A percentile compares a stretch with the other conserved stretches of the same genome.
These are phyloP conservation scores for Ceratina australensis DNA, from an alignment of 1,140 invertebrate genomes.

Conservation along the genomic window DNA sequence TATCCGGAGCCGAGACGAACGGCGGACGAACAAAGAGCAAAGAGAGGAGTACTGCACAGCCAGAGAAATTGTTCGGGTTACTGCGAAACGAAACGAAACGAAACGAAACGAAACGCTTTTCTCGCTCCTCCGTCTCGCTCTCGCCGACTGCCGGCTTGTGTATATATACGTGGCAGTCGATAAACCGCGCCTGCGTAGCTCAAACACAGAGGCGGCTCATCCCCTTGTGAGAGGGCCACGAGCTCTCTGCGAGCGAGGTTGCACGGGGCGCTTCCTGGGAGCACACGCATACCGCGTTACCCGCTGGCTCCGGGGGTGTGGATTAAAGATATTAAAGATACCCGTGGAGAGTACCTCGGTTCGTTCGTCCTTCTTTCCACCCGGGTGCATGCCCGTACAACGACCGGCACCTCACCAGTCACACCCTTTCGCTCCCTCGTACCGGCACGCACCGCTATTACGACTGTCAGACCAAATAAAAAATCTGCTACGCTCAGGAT, in stretches of 20 bases:
- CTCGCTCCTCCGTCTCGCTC: slow-evolving; percentile 15
- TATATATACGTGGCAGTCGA: slow-evolving; percentile 64
- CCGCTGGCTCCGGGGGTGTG: slow-evolving; percentile 62
- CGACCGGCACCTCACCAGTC: neutral
- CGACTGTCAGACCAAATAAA: no score
- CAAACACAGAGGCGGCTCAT: slow-evolving; percentile 49
- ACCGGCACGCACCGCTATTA: neutral
- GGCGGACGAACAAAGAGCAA: slow-evolving; percentile 55
- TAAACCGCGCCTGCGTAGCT: slow-evolving; percentile 67
- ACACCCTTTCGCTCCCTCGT: slow-evolving; percentile 12
- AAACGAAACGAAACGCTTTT: slow-evolving; percentile 35
- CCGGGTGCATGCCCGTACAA: neutral
- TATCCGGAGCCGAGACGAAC: slow-evolving; percentile 64
- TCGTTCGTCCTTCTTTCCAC: slow-evolving; percentile 21
- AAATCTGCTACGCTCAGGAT: no score
- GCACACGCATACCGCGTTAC: slow-evolving; percentile 56
- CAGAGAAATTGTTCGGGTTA: slow-evolving; percentile 64
- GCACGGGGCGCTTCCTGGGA: slow-evolving; percentile 28
- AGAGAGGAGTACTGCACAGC: slow-evolving; percentile 10
- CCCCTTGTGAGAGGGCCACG: slow-evolving; percentile 12
- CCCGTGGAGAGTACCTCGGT: slow-evolving; percentile 19
- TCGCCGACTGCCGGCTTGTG: slow-evolving; percentile 11
- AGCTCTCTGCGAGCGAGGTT: slow-evolving; percentile 30
- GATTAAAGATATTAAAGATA: slow-evolving; percentile 68
- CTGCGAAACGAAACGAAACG: slow-evolving; percentile 59